phyloP scores from a whole-genome alignment of 1,140 invertebrate species.

The Stegodyphus mimosarum region DNA sequence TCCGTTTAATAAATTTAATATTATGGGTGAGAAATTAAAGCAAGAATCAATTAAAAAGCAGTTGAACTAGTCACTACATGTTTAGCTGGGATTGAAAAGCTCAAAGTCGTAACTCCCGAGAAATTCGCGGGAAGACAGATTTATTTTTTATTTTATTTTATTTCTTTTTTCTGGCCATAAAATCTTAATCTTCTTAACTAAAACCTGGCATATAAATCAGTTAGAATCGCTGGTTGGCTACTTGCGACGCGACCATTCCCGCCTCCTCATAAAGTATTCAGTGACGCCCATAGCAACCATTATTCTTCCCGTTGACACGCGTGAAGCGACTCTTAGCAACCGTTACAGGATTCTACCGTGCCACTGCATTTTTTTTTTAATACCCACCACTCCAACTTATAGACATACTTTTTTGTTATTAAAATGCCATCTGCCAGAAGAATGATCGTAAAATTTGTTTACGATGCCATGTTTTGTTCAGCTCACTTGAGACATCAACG shows the following conservation, averaged over 20 bases:
- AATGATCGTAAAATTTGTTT: constrained; percentile 36
- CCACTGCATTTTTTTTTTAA: background rate
- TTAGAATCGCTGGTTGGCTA: constrained; percentile 54
- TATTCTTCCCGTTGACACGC: constrained; percentile 44
- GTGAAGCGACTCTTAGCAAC: constrained; percentile 40
- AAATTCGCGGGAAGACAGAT: too few species aligned
- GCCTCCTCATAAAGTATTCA: constrained; percentile 61
- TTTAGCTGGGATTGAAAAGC: too few species aligned
- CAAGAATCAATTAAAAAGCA: too few species aligned
- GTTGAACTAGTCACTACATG: too few species aligned
- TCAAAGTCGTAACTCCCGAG: too few species aligned
- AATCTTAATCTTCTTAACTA: constrained; percentile 27
- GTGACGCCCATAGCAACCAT: constrained; percentile 60
- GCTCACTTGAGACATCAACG: too few species aligned
- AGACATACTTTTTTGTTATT: constrained; percentile 36
- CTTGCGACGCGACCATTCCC: constrained; percentile 36
- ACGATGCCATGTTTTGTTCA: too few species aligned
- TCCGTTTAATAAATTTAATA: too few species aligned
- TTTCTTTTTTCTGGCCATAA: background rate
- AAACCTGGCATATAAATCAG: constrained; percentile 57
- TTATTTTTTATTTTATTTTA: too few species aligned
- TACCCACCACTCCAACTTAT: background rate
- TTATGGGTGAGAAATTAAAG: too few species aligned
- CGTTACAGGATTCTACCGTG: background rate
- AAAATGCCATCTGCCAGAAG: constrained; percentile 32